Evolutionary conservation across 2,113 vertebrate species (phyloP), one percentile per base, ranked within the genome.

Genomic region (Odocoileus hemionus): DNA sequence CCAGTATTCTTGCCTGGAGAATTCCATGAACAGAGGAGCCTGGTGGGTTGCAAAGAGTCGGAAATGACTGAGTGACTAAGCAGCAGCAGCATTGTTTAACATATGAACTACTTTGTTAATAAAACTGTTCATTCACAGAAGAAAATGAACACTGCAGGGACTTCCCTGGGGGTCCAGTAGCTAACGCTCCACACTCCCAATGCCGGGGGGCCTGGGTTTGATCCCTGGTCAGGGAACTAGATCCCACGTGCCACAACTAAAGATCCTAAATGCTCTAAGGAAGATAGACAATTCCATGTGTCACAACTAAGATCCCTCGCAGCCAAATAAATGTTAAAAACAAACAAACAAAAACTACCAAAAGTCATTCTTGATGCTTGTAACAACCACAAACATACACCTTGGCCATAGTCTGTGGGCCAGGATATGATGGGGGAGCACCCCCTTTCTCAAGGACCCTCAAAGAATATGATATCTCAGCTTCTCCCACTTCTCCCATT

Each of bases 111-210:
- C 0, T 43, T 78, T 95, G 25, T 96, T 87, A 25, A 93, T 95
- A 90, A 97, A 97, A 96, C 84, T 98, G 86, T 64, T 90, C 85
- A 96, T 82, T 39, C 14, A 36, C 30, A 87, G 60, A 85, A 97
- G 91, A 93, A 98, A 43, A 43, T 76, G 23, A 76, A 43, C 6
- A 43, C 70, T 23, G 70, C 12, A 76, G 70, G 23, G 70, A 26
- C 70, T 43, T 74, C 39, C 70, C 39, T 76, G 70, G 36, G 36
- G 70, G 39, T 76, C 70, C 70, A 76, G 39, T 43, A 12, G 23
- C 70, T 76, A 76, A 43, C 23, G 12, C 12, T 26, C 70, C 36
- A 43, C 70, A 76, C 11, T 43, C 39, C 12, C 70, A 76, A 4
- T 15, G 70, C 12, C 0, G 1, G 70, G 70, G 36, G 23, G 39